Evolutionary conservation across 2,797 vertebrate species (phyloP).

Genomic region (Tokudaia muenninki): DNA sequence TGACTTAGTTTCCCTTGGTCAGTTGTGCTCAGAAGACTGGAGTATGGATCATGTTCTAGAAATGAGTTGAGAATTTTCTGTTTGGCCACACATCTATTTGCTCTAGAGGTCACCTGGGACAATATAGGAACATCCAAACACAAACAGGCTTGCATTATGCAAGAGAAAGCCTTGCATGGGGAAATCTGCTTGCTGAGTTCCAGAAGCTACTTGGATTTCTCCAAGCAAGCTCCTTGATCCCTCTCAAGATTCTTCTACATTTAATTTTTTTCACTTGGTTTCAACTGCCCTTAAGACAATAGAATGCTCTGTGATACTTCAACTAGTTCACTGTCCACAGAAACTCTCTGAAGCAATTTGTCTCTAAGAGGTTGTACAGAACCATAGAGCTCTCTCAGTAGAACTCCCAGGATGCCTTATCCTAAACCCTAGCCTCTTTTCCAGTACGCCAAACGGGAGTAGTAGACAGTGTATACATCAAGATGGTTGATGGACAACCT

Average conservation of each 20-base stretch:
- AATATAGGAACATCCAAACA: conserved; percentile 49
- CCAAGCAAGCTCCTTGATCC: neutral
- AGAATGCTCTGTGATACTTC: neutral
- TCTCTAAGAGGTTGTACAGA: neutral
- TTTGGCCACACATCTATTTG: conserved; percentile 54
- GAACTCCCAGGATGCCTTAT: neutral
- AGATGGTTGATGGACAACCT: conserved; percentile 9
- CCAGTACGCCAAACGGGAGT: neutral
- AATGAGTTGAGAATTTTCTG: neutral
- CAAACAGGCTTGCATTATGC: neutral
- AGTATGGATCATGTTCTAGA: neutral
- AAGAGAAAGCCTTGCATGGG: neutral
- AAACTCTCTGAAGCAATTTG: neutral
- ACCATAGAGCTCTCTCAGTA: neutral
- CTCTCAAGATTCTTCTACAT: neutral
- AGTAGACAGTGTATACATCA: neutral
- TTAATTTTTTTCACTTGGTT: conserved; percentile 35
- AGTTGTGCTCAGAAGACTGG: conserved; percentile 54
- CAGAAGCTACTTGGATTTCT: conserved; percentile 36
- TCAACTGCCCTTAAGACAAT: neutral
- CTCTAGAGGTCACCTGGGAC: conserved; percentile 47
- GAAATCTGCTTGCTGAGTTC: conserved; percentile 32
- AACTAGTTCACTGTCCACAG: neutral
- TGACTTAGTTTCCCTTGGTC: neutral
- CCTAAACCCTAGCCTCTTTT: neutral